These are phyloP conservation scores for Acanthacorydalis orientalis DNA, from an alignment of 2,888 invertebrate species.

Conservation along the genomic window DNA sequence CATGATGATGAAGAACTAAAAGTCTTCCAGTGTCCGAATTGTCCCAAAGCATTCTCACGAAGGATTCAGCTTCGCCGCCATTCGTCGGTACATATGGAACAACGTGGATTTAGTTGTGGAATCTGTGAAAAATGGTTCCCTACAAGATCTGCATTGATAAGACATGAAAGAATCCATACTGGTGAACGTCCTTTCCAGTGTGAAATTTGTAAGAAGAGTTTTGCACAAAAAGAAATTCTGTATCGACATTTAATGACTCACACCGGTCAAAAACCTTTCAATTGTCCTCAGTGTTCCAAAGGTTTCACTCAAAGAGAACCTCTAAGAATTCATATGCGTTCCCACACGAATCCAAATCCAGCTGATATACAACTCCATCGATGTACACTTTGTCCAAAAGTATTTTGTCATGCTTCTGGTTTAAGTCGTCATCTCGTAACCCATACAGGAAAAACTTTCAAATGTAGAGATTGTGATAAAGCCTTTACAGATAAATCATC, in stretches of 20 bases:
- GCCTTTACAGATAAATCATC: conserved; percentile 58
- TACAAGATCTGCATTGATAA: conserved; percentile 42
- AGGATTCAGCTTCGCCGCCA: conserved; percentile 42
- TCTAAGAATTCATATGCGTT: conserved; percentile 41
- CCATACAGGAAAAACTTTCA: conserved; percentile 45
- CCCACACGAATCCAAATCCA: conserved; percentile 37
- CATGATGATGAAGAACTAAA: conserved; percentile 23
- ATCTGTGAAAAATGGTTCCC: conserved; percentile 51
- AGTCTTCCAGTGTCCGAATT: conserved; percentile 42
- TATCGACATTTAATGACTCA: conserved; percentile 42
- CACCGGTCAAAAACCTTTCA: conserved; percentile 44
- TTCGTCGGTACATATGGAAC: conserved; percentile 40
- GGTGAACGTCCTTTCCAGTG: conserved; percentile 38
- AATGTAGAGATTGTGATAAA: conserved; percentile 46
- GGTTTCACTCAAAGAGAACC: conserved; percentile 59
- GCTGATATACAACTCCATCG: conserved; percentile 42
- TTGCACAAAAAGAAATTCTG: conserved; percentile 58
- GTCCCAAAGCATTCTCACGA: conserved; percentile 44
- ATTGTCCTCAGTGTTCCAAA: conserved; percentile 45
- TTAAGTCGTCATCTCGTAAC: conserved; percentile 48
- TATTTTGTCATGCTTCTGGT: conserved; percentile 42
- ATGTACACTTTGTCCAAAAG: conserved; percentile 47
- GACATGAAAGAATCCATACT: conserved; percentile 53
- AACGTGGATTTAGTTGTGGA: conserved; percentile 37
- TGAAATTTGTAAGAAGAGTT: conserved; percentile 39